Base-by-base conservation (phyloP, 30 jellyfish, hydroid and myxozoan genomes). In the Hydractinia symbiolongicarpus region DNA sequence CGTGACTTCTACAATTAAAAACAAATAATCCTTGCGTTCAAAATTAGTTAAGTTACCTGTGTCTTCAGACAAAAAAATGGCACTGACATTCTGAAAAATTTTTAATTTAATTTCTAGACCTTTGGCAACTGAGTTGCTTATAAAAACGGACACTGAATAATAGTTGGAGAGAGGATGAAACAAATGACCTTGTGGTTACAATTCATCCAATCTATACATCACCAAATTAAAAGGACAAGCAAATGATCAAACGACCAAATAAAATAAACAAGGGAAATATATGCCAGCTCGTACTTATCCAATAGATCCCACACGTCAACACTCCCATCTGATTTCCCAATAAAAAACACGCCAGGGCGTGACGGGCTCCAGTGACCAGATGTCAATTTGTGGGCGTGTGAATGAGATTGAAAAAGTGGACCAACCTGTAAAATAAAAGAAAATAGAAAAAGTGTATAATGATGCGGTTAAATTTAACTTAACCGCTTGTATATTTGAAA, bases 221-320 rank as follows among this genome's bases (percentile, higher is more conserved):
- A 30, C 44, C 44, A 30, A 30, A 30, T 30, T 30, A 30, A 30
- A 30, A 30, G 44, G 44, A 30, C 44, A 30, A 30, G 44, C 44
- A 30, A 30, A 30, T 30, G 44, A 30, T 30, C 44, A 30, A 1
- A 30, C 44, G 44, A 1, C 44, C 2, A 2, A 30, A 30, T 30
- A 30, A 30, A 30, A 30, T 30, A 30, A 30, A 30, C 44, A 30
- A 30, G 44, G 44, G 44, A 30, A 30, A 30, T 30, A 11, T 49
- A 55, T 54, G 9, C 11, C 10, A 53, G 19, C 67, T 52, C 79
- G 7, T 70, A 90, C 97, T 86, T 90, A 72, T 90, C 97, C 5
- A 90, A 87, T 17, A 90, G 64, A 77, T 90, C 97, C 97, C 97
- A 90, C 66, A 86, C 89, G 54, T 90, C 97, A 75, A 90, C 90